Evolutionary conservation across 2,888 invertebrate genomes (phyloP).

Genomic region (Chrysomela aeneicollis): DNA sequence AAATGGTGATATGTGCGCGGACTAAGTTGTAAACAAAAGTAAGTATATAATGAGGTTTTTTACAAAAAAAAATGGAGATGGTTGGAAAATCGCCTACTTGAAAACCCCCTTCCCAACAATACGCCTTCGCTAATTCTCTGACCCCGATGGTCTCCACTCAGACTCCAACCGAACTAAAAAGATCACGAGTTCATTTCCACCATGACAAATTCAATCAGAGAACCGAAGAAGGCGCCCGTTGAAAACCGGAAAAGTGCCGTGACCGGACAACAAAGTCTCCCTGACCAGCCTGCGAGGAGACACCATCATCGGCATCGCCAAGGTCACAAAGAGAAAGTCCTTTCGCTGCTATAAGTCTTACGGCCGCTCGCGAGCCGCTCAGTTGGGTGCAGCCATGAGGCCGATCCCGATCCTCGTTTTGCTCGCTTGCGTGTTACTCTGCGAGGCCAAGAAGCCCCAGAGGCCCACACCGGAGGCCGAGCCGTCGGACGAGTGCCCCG

Average conservation of each 20-base stretch:
- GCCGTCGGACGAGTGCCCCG: conserved; percentile 77
- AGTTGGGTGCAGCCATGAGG: conserved; percentile 36
- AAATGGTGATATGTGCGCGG: no score
- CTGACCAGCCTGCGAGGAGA: background rate
- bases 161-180: no score
- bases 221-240: background rate
- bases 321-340: conserved; percentile 14
- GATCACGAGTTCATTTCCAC: no score
- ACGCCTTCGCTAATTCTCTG: no score
- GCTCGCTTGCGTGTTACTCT: conserved; percentile 25
- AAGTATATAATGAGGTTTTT: no score
- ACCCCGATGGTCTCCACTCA: no score
- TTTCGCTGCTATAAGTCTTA: conserved; percentile 34
- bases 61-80: no score
- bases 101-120: no score
- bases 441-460: conserved; percentile 16
- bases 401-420: conserved; percentile 34
- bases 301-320: conserved; percentile 11
- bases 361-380: conserved; percentile 26
- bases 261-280: background rate
- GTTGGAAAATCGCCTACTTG: no score
- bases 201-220: no score
- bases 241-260: background rate
- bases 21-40: no score
- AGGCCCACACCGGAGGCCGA: conserved; percentile 61